Evolutionary conservation across 1,140 invertebrate genomes (phyloP).

Genomic region (Tetramorium simillimum): DNA sequence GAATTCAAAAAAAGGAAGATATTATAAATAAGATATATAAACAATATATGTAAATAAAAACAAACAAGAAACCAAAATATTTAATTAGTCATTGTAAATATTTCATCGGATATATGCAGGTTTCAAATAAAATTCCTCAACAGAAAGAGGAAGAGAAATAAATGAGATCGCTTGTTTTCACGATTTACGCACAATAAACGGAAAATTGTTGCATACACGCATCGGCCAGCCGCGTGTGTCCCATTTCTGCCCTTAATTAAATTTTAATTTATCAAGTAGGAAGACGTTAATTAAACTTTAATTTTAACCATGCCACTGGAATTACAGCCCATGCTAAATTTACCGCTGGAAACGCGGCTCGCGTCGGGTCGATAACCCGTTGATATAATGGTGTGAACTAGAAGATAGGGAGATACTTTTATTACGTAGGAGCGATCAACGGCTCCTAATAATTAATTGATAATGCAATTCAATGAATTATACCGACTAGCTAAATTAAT

Average conservation of each 20-base stretch:
- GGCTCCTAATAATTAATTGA: slow-evolving; percentile 17
- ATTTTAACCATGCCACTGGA: slow-evolving; percentile 70
- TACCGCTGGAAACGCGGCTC: slow-evolving; percentile 60
- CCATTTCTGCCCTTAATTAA: slow-evolving; percentile 67
- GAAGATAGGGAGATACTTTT: slow-evolving; percentile 37
- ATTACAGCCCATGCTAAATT: slow-evolving; percentile 73
- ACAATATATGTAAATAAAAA: background rate
- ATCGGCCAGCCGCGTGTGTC: background rate
- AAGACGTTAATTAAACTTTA: slow-evolving; percentile 78
- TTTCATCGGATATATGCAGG: background rate
- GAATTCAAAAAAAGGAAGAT: background rate
- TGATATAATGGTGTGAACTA: slow-evolving; percentile 56
- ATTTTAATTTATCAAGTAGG: slow-evolving; percentile 73
- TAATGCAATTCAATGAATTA: background rate
- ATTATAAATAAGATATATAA: background rate
- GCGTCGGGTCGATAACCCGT: slow-evolving; percentile 65
- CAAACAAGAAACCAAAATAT: background rate
- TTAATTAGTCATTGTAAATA: slow-evolving; percentile 18
- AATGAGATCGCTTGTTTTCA: slow-evolving; percentile 45
- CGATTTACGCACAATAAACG: background rate
- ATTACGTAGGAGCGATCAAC: background rate
- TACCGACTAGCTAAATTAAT: background rate
- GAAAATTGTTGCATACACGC: slow-evolving; percentile 26
- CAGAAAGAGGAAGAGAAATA: slow-evolving; percentile 4
- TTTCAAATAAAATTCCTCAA: slow-evolving; percentile 7